These are phyloP conservation scores for Cryptosula pallasiana DNA, from an alignment of 2,888 invertebrate genomes.

Conservation along the genomic window DNA sequence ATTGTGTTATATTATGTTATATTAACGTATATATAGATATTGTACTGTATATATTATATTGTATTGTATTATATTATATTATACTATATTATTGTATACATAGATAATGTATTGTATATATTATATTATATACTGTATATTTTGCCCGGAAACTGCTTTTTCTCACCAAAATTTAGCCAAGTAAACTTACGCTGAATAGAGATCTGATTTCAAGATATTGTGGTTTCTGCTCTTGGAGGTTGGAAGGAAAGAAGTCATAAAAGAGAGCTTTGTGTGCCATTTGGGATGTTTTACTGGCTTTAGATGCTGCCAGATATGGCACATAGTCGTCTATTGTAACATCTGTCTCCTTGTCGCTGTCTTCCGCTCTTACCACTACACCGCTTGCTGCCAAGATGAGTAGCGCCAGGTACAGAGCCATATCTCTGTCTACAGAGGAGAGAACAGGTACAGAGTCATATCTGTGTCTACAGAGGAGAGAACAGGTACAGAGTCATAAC, in stretches of 20 bases:
- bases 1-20: neutral
- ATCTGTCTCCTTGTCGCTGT: too few relatives aligned
- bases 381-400: too few relatives aligned
- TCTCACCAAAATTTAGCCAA: too few relatives aligned
- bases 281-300: neutral
- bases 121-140: too few relatives aligned
- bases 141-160: too few relatives aligned
- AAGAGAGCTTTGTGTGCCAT: neutral
- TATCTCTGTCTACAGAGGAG: too few relatives aligned
- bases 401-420: too few relatives aligned
- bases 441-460: too few relatives aligned
- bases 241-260: constrained; percentile 14
- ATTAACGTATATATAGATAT: neutral
- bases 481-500: too few relatives aligned
- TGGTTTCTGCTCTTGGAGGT: neutral
- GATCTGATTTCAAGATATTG: constrained; percentile 7
- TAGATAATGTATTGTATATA: neutral
- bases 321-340: neutral
- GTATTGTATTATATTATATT: neutral
- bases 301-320: neutral
- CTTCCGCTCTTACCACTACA: too few relatives aligned
- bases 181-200: constrained; percentile 11
- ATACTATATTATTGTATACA: neutral
- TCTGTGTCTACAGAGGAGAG: too few relatives aligned
- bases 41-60: neutral